Percentiles rank a stretch among this genome's conserved stretches.
These are phyloP conservation scores for Castor canadensis DNA, from an alignment of 2,113 vertebrate genomes.

Conservation along the genomic window DNA sequence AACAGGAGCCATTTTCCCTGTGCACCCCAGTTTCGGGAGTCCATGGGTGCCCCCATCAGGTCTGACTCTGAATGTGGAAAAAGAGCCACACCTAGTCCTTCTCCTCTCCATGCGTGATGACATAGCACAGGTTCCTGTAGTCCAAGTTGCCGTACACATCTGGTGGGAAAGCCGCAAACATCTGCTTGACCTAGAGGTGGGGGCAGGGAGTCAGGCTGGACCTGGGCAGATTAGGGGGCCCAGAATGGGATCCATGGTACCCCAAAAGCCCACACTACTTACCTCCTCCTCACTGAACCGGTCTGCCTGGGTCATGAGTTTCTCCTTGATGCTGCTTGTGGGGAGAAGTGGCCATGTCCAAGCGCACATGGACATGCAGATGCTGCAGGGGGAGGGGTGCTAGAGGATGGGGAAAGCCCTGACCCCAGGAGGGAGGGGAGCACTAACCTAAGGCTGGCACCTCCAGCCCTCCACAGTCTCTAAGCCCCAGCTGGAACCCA, in stretches of 20 bases:
- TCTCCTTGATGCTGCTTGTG: constrained; percentile 90
- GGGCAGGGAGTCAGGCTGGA: constrained; percentile 27
- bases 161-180: constrained; percentile 93
- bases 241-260: neutral
- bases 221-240: fast-evolving
- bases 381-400: neutral
- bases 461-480: neutral
- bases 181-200: constrained; percentile 88
- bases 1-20: neutral
- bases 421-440: neutral
- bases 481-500: neutral
- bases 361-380: too few relatives aligned
- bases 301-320: constrained; percentile 94
- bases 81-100: constrained; percentile 90
- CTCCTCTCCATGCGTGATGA: constrained; percentile 94
- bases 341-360: constrained; percentile 40
- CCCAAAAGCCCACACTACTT: constrained; percentile 39
- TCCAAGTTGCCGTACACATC: constrained; percentile 93
- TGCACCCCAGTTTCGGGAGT: neutral
- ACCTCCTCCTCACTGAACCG: constrained; percentile 94
- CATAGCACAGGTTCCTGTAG: constrained; percentile 93
- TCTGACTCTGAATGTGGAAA: neutral
- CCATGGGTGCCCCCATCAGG: fast-evolving
- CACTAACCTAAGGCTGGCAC: neutral
- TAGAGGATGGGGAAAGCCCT: neutral